Conservation (phyloP, 2,797 vertebrate species). For the Chloroceryle inda region DNA sequence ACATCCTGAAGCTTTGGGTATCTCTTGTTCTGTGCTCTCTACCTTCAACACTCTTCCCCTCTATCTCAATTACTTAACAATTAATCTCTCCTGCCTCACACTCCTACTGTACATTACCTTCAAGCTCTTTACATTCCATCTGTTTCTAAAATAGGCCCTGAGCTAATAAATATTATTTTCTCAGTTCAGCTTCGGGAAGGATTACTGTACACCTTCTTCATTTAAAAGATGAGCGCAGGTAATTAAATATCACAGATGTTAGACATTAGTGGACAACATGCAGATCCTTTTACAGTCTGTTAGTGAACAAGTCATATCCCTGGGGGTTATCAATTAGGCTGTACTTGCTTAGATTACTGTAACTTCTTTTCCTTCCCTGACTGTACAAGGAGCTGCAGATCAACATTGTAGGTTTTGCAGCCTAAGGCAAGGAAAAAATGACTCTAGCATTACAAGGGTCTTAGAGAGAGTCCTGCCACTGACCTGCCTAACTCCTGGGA, state of each 20-base stretch:
- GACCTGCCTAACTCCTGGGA: not conserved
- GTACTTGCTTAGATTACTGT: not conserved
- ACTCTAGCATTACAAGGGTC: not conserved
- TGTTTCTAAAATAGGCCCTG: not conserved
- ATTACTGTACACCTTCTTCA: conserved; percentile 21
- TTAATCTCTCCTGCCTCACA: not conserved
- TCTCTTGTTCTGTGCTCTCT: not conserved
- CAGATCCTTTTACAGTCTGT: not conserved
- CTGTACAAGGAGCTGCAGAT: not conserved
- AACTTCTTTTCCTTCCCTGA: not conserved
- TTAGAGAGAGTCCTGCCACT: not conserved
- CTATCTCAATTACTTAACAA: not conserved
- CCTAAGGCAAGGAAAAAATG: not conserved
- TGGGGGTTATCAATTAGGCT: not conserved
- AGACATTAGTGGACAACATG: not conserved
- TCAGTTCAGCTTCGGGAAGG: not conserved
- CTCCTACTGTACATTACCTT: not conserved
- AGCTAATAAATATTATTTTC: conserved; percentile 32
- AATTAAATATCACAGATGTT: conserved; percentile 44
- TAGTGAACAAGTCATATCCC: not conserved
- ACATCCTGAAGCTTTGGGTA: not conserved
- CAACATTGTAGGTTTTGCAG: not conserved
- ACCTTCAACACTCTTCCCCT: not conserved
- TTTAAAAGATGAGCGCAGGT: not conserved
- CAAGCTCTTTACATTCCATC: conserved; percentile 60